Evolutionary conservation across 2,888 invertebrate species (phyloP), one percentile per base, ranked within the genome.

Genomic region (Actias luna): DNA sequence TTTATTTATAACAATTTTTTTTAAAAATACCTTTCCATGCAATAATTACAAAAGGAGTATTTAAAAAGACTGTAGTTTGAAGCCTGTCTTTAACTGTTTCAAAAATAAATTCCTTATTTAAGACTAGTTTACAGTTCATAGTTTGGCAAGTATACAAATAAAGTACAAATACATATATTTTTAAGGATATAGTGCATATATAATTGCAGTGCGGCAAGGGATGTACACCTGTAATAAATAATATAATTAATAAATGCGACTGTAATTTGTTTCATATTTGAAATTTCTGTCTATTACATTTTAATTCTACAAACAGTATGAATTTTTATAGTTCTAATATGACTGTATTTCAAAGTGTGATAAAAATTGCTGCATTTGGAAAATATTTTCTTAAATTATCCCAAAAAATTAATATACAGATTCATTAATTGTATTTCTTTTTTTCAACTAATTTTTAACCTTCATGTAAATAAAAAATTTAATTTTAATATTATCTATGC

Each of bases 121-220:
- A 61, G 64, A 69, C 62, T 65, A 65, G 62, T 63, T 62, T 39
- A 67, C 64, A 68, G 64, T 65, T 69, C 63, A 65, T 64, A 60
- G 65, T 39, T 58, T 42, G 31, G 42, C 61, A 58, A n/a, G 27
- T 58, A 42, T 62, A 22, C 27, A 36, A 27, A 27, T 14, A 61
- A 52, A 61, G 14, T 36, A 4, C n/a, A n/a, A 18, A 35, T 22
- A 52, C 22, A 33, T 25, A 14, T 39, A 57, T 27, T 42, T 31
- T 61, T 68, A 77, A 69, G 70, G n/a, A 94, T 95, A 75, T 95
- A 69, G 72, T 25, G 94, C 95, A 75, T 95, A 94, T 18, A 96
- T 93, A 63, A 96, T 93, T 2, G 94, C 96, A 65, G 96, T 95
- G 73, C 96, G 94, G 68, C 95, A 94, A 0, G 97, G 97, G 69